These are phyloP conservation scores for Endomychus coccineus DNA, from an alignment of 2,888 invertebrate species.

Conservation along the genomic window DNA sequence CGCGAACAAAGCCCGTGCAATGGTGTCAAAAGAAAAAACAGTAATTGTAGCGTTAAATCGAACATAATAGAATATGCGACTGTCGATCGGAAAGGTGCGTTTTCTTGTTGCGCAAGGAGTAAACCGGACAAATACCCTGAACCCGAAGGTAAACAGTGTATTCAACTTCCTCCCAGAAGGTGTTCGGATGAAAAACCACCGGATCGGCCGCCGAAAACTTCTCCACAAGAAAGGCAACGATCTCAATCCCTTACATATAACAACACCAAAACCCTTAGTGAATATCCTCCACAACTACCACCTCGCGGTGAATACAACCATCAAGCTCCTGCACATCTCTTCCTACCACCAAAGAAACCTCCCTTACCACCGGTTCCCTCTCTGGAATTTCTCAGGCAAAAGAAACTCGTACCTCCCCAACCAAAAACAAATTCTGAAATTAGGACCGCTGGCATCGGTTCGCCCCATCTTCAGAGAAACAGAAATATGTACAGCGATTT, in stretches of 20 bases:
- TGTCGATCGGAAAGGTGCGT: conserved; percentile 62
- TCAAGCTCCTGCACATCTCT: conserved; percentile 47
- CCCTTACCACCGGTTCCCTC: conserved; percentile 65
- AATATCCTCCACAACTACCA: conserved; percentile 47
- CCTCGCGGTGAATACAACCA: conserved; percentile 45
- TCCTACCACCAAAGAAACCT: conserved; percentile 63
- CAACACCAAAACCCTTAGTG: conserved; percentile 30
- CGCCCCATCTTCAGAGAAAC: conserved; percentile 56
- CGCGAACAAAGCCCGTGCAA: too few species aligned
- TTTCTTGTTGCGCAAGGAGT: conserved; percentile 62
- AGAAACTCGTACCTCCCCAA: conserved; percentile 40
- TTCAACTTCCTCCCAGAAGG: conserved; percentile 59
- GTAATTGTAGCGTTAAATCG: conserved; percentile 47
- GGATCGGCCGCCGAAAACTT: conserved; percentile 59
- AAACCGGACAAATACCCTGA: conserved; percentile 47
- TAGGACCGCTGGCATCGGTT: conserved; percentile 56
- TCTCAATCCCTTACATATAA: conserved; percentile 48
- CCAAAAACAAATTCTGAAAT: conserved; percentile 44
- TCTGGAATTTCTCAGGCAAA: conserved; percentile 53
- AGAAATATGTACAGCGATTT: conserved; percentile 52
- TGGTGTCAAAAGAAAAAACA: conserved; percentile 43
- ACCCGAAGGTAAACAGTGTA: conserved; percentile 40
- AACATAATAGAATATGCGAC: conserved; percentile 65
- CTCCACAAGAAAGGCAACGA: conserved; percentile 48
- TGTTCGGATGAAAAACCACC: conserved; percentile 55